These are phyloP conservation scores for Etheostoma cragini DNA, from an alignment of 2,113 vertebrate species.

Conservation along the genomic window DNA sequence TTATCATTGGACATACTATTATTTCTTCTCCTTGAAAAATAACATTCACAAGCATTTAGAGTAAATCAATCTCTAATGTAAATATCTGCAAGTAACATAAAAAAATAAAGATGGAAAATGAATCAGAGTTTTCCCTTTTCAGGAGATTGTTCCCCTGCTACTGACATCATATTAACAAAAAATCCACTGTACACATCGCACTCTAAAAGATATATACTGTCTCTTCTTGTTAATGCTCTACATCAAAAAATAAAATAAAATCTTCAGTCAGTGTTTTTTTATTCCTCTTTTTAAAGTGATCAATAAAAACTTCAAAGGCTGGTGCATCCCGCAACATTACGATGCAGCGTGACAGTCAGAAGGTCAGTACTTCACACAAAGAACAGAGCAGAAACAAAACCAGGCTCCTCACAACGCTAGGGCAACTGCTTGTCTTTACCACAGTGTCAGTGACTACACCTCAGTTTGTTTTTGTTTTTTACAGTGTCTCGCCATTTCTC, in stretches of 20 bases:
- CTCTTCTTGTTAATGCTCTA: slow-evolving; percentile 71
- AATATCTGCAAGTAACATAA: slow-evolving; percentile 71
- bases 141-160: slow-evolving; percentile 27
- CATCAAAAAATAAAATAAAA: slow-evolving; percentile 80
- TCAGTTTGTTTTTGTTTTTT: slow-evolving; percentile 17
- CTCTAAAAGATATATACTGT: slow-evolving; percentile 71
- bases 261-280: slow-evolving; percentile 71
- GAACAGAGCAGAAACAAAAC: slow-evolving; percentile 46
- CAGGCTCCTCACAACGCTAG: slow-evolving; percentile 39
- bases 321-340: slow-evolving; percentile 51
- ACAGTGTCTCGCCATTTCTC: slow-evolving; percentile 28
- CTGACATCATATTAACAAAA: slow-evolving; percentile 62
- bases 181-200: slow-evolving; percentile 74
- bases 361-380: slow-evolving; percentile 60
- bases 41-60: slow-evolving; percentile 72
- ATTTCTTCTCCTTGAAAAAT: slow-evolving; percentile 66
- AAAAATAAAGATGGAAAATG: slow-evolving; percentile 76
- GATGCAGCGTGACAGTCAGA: slow-evolving; percentile 45
- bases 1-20: slow-evolving; percentile 29
- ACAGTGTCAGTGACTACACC: slow-evolving; percentile 70
- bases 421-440: slow-evolving; percentile 48
- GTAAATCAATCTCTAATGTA: slow-evolving; percentile 69
- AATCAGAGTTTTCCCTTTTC: slow-evolving; percentile 35
- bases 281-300: slow-evolving; percentile 54
- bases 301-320: slow-evolving; percentile 75